Conservation (phyloP, 2,113 vertebrate genomes). For the Paradisaea rubra region DNA sequence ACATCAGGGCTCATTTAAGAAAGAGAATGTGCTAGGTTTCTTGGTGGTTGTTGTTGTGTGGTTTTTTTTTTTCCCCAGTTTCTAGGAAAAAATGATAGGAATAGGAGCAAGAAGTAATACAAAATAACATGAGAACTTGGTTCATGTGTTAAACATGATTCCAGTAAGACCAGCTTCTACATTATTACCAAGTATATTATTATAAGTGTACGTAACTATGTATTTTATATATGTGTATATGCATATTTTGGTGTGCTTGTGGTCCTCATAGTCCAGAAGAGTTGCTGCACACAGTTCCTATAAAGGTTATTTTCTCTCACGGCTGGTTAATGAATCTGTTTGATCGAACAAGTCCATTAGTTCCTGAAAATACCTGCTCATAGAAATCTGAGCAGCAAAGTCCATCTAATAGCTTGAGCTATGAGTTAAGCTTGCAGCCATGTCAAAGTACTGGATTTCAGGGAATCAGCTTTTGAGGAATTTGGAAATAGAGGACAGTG, state of each 20-base stretch:
- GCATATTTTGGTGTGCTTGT: background rate
- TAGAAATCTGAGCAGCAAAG: background rate
- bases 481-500: rapidly evolving
- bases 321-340: background rate
- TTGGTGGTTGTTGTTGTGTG: background rate
- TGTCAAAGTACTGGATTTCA: background rate
- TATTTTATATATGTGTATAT: background rate
- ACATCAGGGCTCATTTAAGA: background rate
- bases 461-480: background rate
- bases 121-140: background rate
- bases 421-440: background rate
- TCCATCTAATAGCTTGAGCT: background rate
- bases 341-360: background rate
- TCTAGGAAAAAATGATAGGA: background rate
- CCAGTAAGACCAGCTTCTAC: background rate
- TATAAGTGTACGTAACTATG: background rate
- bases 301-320: background rate
- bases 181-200: background rate
- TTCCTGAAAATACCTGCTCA: background rate
- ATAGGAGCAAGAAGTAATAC: background rate
- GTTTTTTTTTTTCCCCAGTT: background rate
- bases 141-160: background rate
- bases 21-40: background rate
- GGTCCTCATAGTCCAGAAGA: background rate
- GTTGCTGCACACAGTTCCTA: background rate